Base-by-base conservation (phyloP, 2,113 vertebrate genomes). In the Embiotoca jacksoni region DNA sequence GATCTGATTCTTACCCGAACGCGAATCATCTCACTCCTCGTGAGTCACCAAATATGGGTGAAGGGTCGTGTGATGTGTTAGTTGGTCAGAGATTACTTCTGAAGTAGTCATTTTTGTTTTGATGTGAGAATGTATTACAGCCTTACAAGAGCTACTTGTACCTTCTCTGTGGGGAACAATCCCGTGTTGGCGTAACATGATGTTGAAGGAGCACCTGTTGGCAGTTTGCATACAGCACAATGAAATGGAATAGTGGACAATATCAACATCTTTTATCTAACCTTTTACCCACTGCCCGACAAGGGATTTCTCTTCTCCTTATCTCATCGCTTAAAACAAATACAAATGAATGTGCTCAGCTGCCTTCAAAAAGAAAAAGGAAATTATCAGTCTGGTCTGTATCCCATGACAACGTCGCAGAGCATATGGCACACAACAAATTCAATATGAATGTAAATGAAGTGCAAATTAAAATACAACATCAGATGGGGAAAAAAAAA, bases 401-500 rank as follows among this genome's bases (percentile, higher is more conserved):
- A 90, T 93, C 92, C 92, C 92, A 86, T 91, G 92, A 93, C 92
- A 89, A 87, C 84, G 35, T 70, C 57, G 8, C 69, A 72, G 61
- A 91, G 86, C 92, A 93, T 91, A 91, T 91, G 91, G 91, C 81
- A 61, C 56, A 52, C 71, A 80, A 84, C 77, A 86, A 79, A 91
- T 88, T 91, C 92, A 93, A 91, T 92, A 89, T 92, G 89, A 91
- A 94, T 94, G 88, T 85, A 94, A 94, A 94, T 93, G 76, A 90
- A 90, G 82, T 79, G 81, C 63, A 79, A 88, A 88, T 88, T 81
- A 84, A 78, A 92, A 84, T 55, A 72, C 59, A 73, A 64, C 74
- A 64, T 15, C 10, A 41, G 47, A 76, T 50, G 36, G 68, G 46
- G 36, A 31, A 60, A 55, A 67, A n/a, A 37, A 46, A 53, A 58